Evolutionary conservation across 2,797 vertebrate genomes (phyloP), one percentile per base, ranked within the genome.

Genomic region (Sphenodon punctatus): DNA sequence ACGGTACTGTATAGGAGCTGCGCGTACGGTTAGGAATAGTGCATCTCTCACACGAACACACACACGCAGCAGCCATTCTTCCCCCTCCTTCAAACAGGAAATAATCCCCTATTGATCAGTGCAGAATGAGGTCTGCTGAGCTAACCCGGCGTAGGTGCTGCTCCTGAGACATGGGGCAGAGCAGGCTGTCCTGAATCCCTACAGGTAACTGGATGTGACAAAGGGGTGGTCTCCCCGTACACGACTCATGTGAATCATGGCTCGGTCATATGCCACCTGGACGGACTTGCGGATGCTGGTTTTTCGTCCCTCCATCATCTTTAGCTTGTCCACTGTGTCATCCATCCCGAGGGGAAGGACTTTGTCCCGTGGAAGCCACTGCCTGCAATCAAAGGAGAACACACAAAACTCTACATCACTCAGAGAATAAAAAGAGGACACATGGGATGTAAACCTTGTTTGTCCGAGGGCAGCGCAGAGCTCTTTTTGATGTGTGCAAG

Each of bases 251-350:
- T 99, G 99, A 75, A 97, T 97, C 97, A 99, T 97, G 70, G 99
- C 99, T 1, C 99, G 96, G 95, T 99, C 98, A 0, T 98, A 99
- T 2, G 99, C 99, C 96, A 99, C 97, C 94, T 99, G 99, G 66
- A 99, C 99, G 0, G 99, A 99, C 88, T 99, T 99, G 88, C 99
- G 97, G 93, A 99, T 98, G 96, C 97, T 99, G 90, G 97, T 97
- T 93, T 99, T 99, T 55, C 98, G 96, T 15, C 97, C 99, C 93
- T 99, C 99, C 95, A 99, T 95, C 91, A 99, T 97, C 87, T 98
- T 98, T 75, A 99, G 95, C 93, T 99, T 99, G 96, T 99, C 99
- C 42, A 97, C 97, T 0, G 98, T 99, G 92, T 99, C 97, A 11
- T 99, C 98, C 42, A 97, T 90, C 1, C 99, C 98, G 39, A 99